Percentiles rank a stretch among this genome's conserved stretches.
Conservation (phyloP, 2,888 invertebrate species). For the Pandemis corylana region DNA sequence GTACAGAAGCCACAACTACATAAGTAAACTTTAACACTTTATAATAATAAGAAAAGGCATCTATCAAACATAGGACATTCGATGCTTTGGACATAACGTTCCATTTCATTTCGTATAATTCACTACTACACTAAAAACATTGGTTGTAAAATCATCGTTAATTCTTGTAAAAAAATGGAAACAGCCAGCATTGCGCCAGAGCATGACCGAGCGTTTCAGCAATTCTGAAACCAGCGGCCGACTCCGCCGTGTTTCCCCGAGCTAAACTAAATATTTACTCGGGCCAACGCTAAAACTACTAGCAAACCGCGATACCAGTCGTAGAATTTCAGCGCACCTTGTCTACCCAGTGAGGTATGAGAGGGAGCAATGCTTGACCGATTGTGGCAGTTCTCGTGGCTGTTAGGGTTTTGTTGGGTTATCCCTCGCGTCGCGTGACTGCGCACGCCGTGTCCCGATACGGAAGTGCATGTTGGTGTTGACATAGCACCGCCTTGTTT, state of each 20-base stretch:
- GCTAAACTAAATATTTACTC: background rate
- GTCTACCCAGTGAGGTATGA: background rate
- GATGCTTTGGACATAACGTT: too few species aligned
- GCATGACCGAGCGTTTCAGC: slow-evolving; percentile 2
- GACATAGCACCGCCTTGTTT: background rate
- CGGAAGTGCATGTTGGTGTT: background rate
- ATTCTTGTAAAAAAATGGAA: background rate
- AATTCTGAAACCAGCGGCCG: background rate
- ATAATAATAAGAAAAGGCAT: too few species aligned
- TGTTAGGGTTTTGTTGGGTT: background rate
- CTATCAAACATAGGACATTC: too few species aligned
- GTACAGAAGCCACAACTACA: too few species aligned
- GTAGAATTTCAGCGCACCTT: background rate
- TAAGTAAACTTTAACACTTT: too few species aligned
- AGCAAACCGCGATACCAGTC: background rate
- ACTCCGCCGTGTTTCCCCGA: background rate
- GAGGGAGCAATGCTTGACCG: background rate
- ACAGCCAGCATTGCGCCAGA: slow-evolving; percentile 10
- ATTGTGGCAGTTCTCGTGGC: background rate
- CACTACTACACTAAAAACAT: background rate
- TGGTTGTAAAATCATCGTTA: background rate
- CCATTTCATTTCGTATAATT: too few species aligned
- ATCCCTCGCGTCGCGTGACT: background rate
- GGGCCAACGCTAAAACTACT: background rate
- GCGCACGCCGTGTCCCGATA: background rate